A percentile compares a stretch with the other conserved stretches of the same genome.
Conservation (phyloP, 2,797 vertebrate species). For the Catostomus latipinnis region DNA sequence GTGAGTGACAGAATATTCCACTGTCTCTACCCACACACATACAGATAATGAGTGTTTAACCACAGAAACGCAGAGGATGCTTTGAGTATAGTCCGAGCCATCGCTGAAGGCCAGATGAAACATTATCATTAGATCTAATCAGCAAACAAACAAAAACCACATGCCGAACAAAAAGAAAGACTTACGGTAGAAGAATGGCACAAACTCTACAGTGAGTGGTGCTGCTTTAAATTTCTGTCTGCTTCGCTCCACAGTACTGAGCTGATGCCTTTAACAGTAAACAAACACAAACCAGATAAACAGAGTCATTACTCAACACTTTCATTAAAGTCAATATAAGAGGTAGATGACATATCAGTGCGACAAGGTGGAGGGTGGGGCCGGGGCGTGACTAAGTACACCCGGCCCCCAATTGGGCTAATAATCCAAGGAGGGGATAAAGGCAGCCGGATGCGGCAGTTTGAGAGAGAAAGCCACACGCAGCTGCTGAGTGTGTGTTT, state of each 20-base stretch:
- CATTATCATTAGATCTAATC: conserved; percentile 64
- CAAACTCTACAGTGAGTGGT: conserved; percentile 93
- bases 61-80: conserved; percentile 26
- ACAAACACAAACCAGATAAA: conserved; percentile 50
- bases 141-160: conserved; percentile 48
- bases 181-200: conserved; percentile 99
- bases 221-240: conserved; percentile 97
- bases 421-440: too few relatives aligned
- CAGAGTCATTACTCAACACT: not conserved
- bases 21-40: conserved; percentile 1
- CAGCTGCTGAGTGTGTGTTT: too few relatives aligned
- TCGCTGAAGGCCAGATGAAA: conserved; percentile 55
- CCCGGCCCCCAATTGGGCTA: too few relatives aligned
- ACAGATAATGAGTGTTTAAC: conserved; percentile 34
- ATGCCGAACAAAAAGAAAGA: conserved; percentile 57
- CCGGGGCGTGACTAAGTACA: too few relatives aligned
- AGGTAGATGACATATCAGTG: too few relatives aligned
- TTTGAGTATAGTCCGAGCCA: conserved; percentile 66
- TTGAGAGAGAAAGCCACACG: too few relatives aligned
- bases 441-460: too few relatives aligned
- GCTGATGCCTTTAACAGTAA: conserved; percentile 77
- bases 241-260: conserved; percentile 89
- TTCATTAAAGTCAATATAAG: not conserved
- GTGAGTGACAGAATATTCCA: not conserved
- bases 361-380: too few relatives aligned